Base-by-base conservation (phyloP, 1,140 invertebrate species). In the Hylaeus volcanicus region DNA sequence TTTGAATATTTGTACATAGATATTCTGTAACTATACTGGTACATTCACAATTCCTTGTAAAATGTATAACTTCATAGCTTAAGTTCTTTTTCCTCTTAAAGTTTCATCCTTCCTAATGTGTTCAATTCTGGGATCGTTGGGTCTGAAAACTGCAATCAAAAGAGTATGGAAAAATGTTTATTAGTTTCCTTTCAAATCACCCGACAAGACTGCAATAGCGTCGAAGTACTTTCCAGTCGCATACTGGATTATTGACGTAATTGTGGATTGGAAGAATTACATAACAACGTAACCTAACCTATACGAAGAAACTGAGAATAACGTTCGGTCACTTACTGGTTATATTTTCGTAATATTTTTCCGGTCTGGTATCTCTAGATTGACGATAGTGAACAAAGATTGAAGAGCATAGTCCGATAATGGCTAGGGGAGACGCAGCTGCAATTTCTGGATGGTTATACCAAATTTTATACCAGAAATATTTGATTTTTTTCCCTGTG, bases 71-170 rank as follows among this genome's bases (percentile, higher is more conserved):
- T 6, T 48, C 45, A 3, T 48, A 48, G 45, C 45, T 48, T 48
- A 48, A 3, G 0, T 37, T 58, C 1, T 37, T 60, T 6, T 41
- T 1, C 0, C 0, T 71, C 51, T 3, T 26, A 78, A 3, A 0
- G 0, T 0, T 14, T 81, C 0, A 15, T 73, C n/a, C 51, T 12
- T 65, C 41, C 39, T 65, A 11, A 88, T 86, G 2, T 0, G 53
- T 15, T 48, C 0, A 14, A 68, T 74, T 64, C 6, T 6, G 6
- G 88, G 87, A 76, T 89, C 81, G 0, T 86, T 78, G 2, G 87
- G 76, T 81, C 88, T 88, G 58, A 55, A 68, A 87, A 88, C 87
- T 88, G 68, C 79, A 79, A 84, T 45, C 3, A 15, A 5, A 15
- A 5, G 5, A 11, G 9, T 70, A 60, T 63, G 8, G 43, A 75